Base-by-base conservation (phyloP, 1,140 invertebrate genomes). In the Paralvinella palmiformis region DNA sequence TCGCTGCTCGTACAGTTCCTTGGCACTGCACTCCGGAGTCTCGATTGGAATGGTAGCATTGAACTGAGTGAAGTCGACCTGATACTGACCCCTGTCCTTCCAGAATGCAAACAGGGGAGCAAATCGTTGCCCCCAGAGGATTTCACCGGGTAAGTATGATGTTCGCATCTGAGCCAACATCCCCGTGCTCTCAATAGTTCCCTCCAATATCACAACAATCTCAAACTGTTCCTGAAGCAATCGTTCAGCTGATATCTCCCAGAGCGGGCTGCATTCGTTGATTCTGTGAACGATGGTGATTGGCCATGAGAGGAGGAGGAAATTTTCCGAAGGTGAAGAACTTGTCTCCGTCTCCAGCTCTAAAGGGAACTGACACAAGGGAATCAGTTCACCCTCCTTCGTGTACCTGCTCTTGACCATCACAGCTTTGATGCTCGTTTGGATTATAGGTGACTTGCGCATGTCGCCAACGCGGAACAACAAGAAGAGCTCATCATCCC, bases 401-500 rank as follows among this genome's bases (percentile, higher is more conserved):
- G 29, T 37, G 22, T 58, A 58, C 56, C 53, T 64, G 1, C 89
- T 85, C 48, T 88, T 84, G 44, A 98, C 93, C 48, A 97, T 78
- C 76, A 94, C 90, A 1, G 94, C 92, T 37, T 90, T 78, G 1
- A 96, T 87, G 53, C 86, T 88, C 29, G 78, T 91, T 5, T 91
- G 91, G 52, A 96, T 94, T 52, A 98, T 92, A 76, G 95, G 93
- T 13, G 91, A 94, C 77, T 95, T 95, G 44, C 94, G 83, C 70
- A 78, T 76, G 61, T 80, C 75, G 1, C 75, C 71, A 2, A 80
- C 69, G 41, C 77, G 64, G 33, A 79, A 68, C 5, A 73, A 65
- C 50, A 63, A 24, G 35, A 33, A 56, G 27, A 48, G 50, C 31
- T 90, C 84, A 1, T 90, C 90, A 72, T 83, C 78, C 50, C 91